Percentiles rank a stretch among this genome's conserved stretches.
Evolutionary conservation across 2,888 invertebrate species (phyloP).

Genomic region (Charanyca ferruginea): DNA sequence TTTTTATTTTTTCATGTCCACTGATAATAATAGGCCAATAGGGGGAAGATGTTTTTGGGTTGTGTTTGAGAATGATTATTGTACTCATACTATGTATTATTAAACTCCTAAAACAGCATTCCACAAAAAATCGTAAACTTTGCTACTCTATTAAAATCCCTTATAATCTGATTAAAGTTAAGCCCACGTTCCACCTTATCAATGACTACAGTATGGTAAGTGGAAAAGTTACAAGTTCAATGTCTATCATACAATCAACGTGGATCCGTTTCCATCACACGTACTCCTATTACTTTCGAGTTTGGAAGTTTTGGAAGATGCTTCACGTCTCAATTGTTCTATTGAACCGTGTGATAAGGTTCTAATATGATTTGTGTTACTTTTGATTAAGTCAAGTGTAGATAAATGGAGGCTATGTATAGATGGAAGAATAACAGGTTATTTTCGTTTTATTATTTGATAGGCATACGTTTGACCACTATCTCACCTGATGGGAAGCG

Average conservation of each 20-base stretch:
- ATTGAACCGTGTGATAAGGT: slow-evolving; percentile 50
- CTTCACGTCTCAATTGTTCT: slow-evolving; percentile 41
- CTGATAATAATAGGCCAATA: too few relatives aligned
- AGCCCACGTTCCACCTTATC: slow-evolving; percentile 47
- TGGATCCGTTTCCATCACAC: slow-evolving; percentile 47
- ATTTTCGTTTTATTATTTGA: too few relatives aligned
- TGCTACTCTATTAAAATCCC: slow-evolving; percentile 2
- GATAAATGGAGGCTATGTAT: neutral
- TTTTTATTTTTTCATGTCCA: too few relatives aligned
- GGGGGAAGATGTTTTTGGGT: too few relatives aligned
- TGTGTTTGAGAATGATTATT: too few relatives aligned
- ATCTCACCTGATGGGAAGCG: too few relatives aligned
- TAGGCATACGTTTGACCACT: too few relatives aligned
- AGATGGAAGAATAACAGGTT: too few relatives aligned
- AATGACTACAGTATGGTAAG: slow-evolving; percentile 41
- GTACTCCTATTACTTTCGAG: slow-evolving; percentile 46
- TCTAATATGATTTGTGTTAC: slow-evolving; percentile 32
- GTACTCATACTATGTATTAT: too few relatives aligned
- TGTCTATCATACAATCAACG: slow-evolving; percentile 50
- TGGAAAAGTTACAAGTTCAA: slow-evolving; percentile 47
- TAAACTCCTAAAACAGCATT: too few relatives aligned
- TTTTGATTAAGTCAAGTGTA: slow-evolving; percentile 7
- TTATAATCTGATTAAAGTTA: slow-evolving; percentile 46
- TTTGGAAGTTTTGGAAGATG: slow-evolving; percentile 45
- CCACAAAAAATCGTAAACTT: neutral